These are phyloP conservation scores for Corticium candelabrum DNA, from an alignment of 37 sponge, comb jelly and placozoan species.

Conservation along the genomic window DNA sequence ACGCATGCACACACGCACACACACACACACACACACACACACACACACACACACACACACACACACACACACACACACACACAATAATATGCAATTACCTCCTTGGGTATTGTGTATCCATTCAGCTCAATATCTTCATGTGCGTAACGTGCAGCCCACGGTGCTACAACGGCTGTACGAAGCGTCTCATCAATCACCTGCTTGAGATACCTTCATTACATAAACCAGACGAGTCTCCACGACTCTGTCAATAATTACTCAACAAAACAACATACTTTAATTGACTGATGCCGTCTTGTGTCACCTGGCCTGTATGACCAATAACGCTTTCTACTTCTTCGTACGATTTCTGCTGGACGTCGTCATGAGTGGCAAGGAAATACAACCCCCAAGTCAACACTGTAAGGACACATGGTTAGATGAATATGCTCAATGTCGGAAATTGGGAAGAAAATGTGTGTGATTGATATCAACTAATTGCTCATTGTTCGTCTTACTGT, in stretches of 20 bases:
- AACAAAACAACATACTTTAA: background rate
- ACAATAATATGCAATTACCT: too few relatives aligned
- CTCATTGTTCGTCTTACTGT: background rate
- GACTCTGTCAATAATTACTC: too few relatives aligned
- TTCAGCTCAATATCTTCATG: slow-evolving; percentile 48
- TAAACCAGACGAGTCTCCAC: background rate
- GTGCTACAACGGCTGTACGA: slow-evolving; percentile 63
- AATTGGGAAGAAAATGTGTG: too few relatives aligned
- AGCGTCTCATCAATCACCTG: slow-evolving; percentile 80
- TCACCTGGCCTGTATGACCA: background rate
- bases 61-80: too few relatives aligned
- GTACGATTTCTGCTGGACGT: slow-evolving; percentile 30
- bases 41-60: slow-evolving; percentile 5
- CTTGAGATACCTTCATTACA: slow-evolving; percentile 39
- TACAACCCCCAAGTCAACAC: slow-evolving; percentile 30
- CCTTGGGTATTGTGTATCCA: slow-evolving; percentile 53
- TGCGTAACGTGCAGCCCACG: slow-evolving; percentile 61
- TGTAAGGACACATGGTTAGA: background rate
- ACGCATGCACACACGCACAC: background rate
- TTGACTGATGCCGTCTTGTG: background rate
- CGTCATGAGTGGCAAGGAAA: slow-evolving; percentile 36
- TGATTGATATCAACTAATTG: too few relatives aligned
- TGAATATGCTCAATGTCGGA: background rate
- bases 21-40: slow-evolving; percentile 5
- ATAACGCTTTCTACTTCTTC: slow-evolving; percentile 29